phyloP scores from a whole-genome alignment of 2,888 invertebrate species.

The Amphipyra berbera region DNA sequence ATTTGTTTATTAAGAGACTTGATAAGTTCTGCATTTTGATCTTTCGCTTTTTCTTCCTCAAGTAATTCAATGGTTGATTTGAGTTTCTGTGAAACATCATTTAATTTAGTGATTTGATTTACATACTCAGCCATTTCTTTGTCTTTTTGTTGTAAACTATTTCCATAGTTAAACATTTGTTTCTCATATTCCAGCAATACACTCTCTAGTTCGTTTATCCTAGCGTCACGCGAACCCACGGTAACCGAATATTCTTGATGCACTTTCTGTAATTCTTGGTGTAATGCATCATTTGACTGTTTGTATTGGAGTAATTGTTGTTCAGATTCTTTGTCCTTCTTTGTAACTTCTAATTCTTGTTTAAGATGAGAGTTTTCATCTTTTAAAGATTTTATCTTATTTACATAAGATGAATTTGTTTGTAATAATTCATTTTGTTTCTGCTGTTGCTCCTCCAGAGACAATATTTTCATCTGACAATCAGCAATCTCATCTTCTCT shows the following conservation, averaged over 20 bases:
- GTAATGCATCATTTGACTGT: constrained; percentile 73
- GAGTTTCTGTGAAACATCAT: constrained; percentile 86
- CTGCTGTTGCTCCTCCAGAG: constrained; percentile 85
- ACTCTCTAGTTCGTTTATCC: constrained; percentile 86
- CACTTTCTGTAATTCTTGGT: constrained; percentile 77
- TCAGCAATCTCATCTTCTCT: constrained; percentile 87
- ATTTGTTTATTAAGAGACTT: constrained; percentile 89
- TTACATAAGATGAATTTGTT: constrained; percentile 76
- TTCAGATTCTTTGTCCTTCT: constrained; percentile 72
- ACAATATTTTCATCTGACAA: constrained; percentile 87
- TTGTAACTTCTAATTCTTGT: constrained; percentile 75
- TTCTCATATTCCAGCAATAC: constrained; percentile 86
- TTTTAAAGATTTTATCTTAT: constrained; percentile 79
- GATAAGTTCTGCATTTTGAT: constrained; percentile 86
- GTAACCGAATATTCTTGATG: constrained; percentile 78
- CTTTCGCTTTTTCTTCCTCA: constrained; percentile 86
- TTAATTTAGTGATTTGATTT: constrained; percentile 88
- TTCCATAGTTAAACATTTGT: constrained; percentile 82
- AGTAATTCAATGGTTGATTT: constrained; percentile 86
- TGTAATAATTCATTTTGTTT: constrained; percentile 80
- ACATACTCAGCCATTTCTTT: constrained; percentile 86
- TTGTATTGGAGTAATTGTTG: constrained; percentile 69
- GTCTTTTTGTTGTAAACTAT: constrained; percentile 83
- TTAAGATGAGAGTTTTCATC: constrained; percentile 82
- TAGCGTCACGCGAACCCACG: constrained; percentile 80